Percentiles rank a stretch among this genome's conserved stretches.
Evolutionary conservation across 2,888 invertebrate species (phyloP).

Genomic region (Oasisia sp.): DNA sequence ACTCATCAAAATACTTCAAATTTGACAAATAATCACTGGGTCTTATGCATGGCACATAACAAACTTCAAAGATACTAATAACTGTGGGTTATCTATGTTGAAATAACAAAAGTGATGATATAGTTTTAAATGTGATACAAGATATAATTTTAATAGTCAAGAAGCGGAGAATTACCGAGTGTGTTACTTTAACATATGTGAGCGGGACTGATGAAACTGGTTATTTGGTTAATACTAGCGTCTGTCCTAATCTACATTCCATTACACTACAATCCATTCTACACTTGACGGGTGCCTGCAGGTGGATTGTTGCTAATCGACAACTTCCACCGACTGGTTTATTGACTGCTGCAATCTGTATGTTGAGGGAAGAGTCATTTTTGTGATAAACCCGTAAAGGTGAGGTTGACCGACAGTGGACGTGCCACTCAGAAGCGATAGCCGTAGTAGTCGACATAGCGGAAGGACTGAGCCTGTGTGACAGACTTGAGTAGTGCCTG

Average conservation of each 20-base stretch:
- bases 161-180: not conserved
- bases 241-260: not conserved
- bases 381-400: not conserved
- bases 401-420: not conserved
- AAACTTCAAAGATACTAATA: not conserved
- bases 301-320: not conserved
- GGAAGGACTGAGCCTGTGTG: conserved; percentile 52
- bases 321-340: not conserved
- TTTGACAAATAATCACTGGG: not conserved
- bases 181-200: not conserved
- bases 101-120: not conserved
- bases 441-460: conserved; percentile 61
- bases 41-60: not conserved
- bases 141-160: not conserved
- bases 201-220: not conserved
- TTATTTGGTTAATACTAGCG: not conserved
- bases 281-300: not conserved
- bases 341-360: not conserved
- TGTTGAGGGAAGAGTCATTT: not conserved
- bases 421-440: conserved; percentile 41
- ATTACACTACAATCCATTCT: not conserved
- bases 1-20: not conserved
- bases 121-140: not conserved
- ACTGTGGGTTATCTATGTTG: not conserved
- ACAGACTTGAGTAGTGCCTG: conserved; percentile 52